Percentiles rank a stretch among this genome's conserved stretches.
phyloP scores from a whole-genome alignment of 2,797 vertebrate species.

The Streptopelia turtur region DNA sequence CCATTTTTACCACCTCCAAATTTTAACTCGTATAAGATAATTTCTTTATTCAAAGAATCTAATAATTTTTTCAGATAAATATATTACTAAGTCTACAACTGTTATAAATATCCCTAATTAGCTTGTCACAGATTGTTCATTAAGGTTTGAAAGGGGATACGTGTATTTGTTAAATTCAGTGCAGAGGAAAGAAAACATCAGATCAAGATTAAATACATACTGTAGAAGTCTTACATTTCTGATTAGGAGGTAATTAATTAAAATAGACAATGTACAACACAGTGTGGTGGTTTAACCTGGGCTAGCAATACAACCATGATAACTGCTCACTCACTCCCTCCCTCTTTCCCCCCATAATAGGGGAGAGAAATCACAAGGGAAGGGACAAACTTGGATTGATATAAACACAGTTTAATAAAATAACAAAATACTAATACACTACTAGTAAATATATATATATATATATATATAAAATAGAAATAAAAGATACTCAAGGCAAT shows the following conservation, averaged over 20 bases:
- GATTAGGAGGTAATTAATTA: neutral
- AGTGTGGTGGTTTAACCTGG: neutral
- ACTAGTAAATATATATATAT: too few species aligned
- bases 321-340: too few species aligned
- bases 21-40: neutral
- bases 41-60: neutral
- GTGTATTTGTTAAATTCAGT: neutral
- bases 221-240: neutral
- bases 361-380: too few species aligned
- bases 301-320: too few species aligned
- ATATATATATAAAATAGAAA: too few species aligned
- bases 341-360: too few species aligned
- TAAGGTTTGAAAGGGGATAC: neutral
- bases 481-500: too few species aligned
- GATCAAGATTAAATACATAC: neutral
- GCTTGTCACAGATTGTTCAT: conserved; percentile 7
- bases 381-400: too few species aligned
- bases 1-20: neutral
- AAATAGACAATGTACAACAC: neutral
- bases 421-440: too few species aligned
- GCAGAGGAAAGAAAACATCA: neutral
- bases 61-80: conserved; percentile 7
- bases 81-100: neutral
- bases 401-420: too few species aligned
- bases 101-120: conserved; percentile 50